Conservation (phyloP, 2,113 vertebrate genomes). For the Heterotis niloticus region DNA sequence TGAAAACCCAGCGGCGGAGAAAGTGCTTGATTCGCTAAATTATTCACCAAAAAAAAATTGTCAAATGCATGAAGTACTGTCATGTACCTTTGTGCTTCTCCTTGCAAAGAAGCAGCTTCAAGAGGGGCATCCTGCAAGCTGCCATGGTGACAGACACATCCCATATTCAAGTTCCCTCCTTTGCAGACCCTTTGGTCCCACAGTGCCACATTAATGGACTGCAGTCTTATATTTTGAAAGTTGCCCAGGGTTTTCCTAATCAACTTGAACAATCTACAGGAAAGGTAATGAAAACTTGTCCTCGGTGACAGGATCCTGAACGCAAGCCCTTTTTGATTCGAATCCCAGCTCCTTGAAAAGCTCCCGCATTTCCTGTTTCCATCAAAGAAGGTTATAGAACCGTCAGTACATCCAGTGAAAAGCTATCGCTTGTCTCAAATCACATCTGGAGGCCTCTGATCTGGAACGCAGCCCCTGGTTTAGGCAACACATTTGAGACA, state of each 20-base stretch:
- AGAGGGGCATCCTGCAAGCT: conserved; percentile 55
- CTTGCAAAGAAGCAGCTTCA: conserved; percentile 42
- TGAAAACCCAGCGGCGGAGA: conserved; percentile 10
- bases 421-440: background rate
- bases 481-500: background rate
- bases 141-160: conserved; percentile 44
- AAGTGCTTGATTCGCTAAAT: conserved; percentile 9
- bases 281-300: conserved; percentile 52
- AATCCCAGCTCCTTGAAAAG: background rate
- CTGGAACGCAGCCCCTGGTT: conserved; percentile 6
- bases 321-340: conserved; percentile 8
- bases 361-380: background rate
- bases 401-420: background rate
- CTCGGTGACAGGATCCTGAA: conserved; percentile 29
- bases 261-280: conserved; percentile 47
- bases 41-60: conserved; percentile 28
- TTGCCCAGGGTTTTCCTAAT: conserved; percentile 43
- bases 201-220: conserved; percentile 62
- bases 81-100: conserved; percentile 43
- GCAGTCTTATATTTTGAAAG: conserved; percentile 39
- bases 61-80: conserved; percentile 14
- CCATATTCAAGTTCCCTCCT: conserved; percentile 55
- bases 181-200: conserved; percentile 70
- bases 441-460: conserved; percentile 15
- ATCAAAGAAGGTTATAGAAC: background rate